phyloP scores from a whole-genome alignment of 2,888 invertebrate species.

The Tromatobia lineatoria region DNA sequence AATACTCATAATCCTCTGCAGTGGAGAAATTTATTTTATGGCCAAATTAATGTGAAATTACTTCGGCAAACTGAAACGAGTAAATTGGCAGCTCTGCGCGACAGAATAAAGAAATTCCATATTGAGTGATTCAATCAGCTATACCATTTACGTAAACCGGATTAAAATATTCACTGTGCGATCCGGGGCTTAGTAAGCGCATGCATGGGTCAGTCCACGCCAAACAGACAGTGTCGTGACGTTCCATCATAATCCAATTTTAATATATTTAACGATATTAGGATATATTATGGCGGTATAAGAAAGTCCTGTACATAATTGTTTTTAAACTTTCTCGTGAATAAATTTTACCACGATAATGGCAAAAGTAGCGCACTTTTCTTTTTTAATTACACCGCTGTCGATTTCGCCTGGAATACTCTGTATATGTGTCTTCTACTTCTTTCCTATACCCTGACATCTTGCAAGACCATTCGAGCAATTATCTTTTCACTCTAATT shows the following conservation, averaged over 20 bases:
- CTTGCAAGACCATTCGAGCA: constrained; percentile 39
- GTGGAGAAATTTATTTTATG: neutral
- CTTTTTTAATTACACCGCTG: no score
- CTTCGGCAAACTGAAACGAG: neutral
- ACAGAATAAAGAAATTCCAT: neutral
- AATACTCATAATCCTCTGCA: no score
- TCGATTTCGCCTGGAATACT: neutral
- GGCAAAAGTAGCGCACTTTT: no score
- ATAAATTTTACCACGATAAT: no score
- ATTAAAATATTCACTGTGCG: constrained; percentile 18
- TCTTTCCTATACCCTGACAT: constrained; percentile 18
- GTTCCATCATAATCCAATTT: no score
- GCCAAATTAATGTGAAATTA: neutral
- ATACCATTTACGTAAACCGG: constrained; percentile 3
- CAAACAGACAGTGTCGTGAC: no score
- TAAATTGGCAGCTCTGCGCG: neutral
- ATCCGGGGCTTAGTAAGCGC: constrained; percentile 1
- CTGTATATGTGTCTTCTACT: neutral
- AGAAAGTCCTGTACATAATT: no score
- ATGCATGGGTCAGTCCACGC: no score
- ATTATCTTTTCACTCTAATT: constrained; percentile 70
- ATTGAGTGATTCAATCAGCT: constrained; percentile 8
- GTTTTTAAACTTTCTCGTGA: no score
- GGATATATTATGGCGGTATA: no score
- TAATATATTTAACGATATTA: no score